A percentile compares a stretch with the other conserved stretches of the same genome.
Evolutionary conservation across 1,140 invertebrate genomes (phyloP).

Genomic region (Micrasema minimum): DNA sequence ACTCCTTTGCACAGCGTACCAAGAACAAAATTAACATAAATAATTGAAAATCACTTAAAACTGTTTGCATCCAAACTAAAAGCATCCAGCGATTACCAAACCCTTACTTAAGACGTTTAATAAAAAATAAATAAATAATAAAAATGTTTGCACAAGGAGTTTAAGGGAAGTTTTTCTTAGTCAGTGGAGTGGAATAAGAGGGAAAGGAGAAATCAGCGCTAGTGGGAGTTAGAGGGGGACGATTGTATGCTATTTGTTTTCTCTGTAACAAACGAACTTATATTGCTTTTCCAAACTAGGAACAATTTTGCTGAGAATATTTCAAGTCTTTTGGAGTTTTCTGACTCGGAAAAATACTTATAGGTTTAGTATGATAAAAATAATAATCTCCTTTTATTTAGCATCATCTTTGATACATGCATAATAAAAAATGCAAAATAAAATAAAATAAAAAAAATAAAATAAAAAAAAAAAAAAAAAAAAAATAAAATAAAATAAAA

Average conservation of each 20-base stretch:
- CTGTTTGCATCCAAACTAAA: constrained; percentile 11
- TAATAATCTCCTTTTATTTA: too few relatives aligned
- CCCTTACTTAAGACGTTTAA: constrained; percentile 24
- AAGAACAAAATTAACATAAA: neutral
- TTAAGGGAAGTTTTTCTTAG: constrained; percentile 34
- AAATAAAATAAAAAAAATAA: too few relatives aligned
- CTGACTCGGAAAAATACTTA: neutral
- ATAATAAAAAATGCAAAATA: too few relatives aligned
- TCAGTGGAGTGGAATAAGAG: constrained; percentile 25
- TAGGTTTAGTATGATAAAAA: too few relatives aligned
- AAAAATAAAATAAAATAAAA: too few relatives aligned
- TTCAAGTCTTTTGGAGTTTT: constrained; percentile 43
- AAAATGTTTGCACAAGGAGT: constrained; percentile 42
- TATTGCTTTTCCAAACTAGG: constrained; percentile 52
- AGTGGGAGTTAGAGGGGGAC: constrained; percentile 25
- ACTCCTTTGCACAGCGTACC: too few relatives aligned
- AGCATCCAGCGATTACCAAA: neutral
- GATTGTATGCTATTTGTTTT: constrained; percentile 49
- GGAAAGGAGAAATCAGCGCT: constrained; percentile 20
- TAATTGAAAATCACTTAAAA: constrained; percentile 7
- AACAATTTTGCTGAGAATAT: constrained; percentile 46
- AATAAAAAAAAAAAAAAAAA: too few relatives aligned
- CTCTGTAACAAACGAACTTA: constrained; percentile 52
- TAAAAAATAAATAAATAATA: constrained; percentile 44
- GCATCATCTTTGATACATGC: too few relatives aligned